Conservation (phyloP, 2,888 invertebrate species). For the Dryobotodes eremita region DNA sequence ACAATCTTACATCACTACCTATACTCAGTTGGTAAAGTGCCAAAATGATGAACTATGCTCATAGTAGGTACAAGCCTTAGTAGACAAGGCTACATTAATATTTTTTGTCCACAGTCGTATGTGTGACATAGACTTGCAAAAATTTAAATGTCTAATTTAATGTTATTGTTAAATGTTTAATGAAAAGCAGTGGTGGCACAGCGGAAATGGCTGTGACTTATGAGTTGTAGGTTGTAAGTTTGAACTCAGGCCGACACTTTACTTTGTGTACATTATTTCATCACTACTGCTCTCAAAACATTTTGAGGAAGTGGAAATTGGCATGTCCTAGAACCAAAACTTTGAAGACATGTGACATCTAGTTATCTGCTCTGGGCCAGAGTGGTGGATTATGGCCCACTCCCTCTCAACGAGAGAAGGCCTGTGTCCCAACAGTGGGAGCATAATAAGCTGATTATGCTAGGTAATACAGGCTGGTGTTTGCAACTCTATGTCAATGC, state of each 20-base stretch:
- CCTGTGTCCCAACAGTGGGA: background rate
- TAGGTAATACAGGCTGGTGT: too few species aligned
- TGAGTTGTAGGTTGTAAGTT: background rate
- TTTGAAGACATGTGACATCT: background rate
- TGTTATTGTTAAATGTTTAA: background rate
- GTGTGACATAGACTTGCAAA: background rate
- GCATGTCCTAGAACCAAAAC: background rate
- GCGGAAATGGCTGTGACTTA: background rate
- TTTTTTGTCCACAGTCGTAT: background rate
- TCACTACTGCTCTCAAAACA: background rate
- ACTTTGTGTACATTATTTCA: background rate
- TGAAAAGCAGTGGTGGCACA: background rate
- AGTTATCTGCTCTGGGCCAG: background rate
- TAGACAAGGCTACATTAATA: background rate
- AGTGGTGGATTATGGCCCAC: background rate
- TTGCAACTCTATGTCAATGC: too few species aligned
- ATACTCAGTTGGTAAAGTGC: constrained; percentile 9
- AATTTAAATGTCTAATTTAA: background rate
- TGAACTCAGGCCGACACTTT: background rate
- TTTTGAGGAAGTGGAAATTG: background rate
- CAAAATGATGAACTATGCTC: constrained; percentile 2
- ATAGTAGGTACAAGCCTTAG: background rate
- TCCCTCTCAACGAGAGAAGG: background rate
- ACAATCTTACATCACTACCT: background rate
- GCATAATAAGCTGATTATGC: background rate